phyloP scores from a whole-genome alignment of 2,797 vertebrate genomes.

The Psittacula derbiana region DNA sequence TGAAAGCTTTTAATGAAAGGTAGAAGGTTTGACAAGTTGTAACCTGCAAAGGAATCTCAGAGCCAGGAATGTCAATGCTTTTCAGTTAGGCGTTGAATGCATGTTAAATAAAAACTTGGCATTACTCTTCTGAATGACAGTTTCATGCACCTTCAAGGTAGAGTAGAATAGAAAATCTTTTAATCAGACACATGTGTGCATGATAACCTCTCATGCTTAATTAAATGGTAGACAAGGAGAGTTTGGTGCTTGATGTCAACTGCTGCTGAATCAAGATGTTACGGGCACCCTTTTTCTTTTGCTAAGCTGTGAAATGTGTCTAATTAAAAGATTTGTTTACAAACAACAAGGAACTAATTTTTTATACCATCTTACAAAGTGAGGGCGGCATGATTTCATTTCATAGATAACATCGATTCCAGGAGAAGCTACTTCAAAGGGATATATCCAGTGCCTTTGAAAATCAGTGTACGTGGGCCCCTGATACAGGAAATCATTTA shows the following conservation, averaged over 20 bases:
- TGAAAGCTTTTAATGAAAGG: neutral
- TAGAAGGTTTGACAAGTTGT: neutral
- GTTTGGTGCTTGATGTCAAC: neutral
- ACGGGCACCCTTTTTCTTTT: neutral
- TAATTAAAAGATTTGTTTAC: neutral
- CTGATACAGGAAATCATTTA: constrained; percentile 46
- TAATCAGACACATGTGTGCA: neutral
- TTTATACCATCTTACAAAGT: neutral
- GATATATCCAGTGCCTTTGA: neutral
- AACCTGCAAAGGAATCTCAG: constrained; percentile 14
- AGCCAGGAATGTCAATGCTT: neutral
- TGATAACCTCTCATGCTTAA: neutral
- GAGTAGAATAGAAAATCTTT: neutral
- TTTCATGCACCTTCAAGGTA: neutral
- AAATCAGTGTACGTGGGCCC: neutral
- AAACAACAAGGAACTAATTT: neutral
- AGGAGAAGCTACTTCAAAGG: constrained; percentile 22
- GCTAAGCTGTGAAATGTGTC: neutral
- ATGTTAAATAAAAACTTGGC: constrained; percentile 10
- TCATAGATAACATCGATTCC: neutral
- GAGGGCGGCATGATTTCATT: neutral
- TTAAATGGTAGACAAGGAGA: neutral
- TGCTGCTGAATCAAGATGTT: neutral
- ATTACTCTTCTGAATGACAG: neutral
- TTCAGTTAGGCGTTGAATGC: neutral